These are phyloP conservation scores for Zapornia atra DNA, from an alignment of 2,113 vertebrate genomes.

Conservation along the genomic window DNA sequence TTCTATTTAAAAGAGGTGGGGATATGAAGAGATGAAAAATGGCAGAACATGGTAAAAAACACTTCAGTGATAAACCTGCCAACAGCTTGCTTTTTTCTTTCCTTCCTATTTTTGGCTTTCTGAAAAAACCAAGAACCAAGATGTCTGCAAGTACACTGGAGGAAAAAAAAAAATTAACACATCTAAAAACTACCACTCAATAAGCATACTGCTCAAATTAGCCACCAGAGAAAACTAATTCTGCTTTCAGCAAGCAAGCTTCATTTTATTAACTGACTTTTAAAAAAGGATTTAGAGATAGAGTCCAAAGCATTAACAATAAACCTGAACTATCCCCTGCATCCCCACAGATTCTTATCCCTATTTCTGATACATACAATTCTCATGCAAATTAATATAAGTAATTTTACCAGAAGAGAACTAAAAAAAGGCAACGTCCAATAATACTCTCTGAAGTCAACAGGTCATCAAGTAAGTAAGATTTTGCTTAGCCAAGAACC, in stretches of 20 bases:
- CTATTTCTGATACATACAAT: not conserved
- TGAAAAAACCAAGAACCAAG: conserved; percentile 11
- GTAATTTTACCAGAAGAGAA: no score
- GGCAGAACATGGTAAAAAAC: not conserved
- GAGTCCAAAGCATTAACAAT: not conserved
- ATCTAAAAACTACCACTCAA: conserved; percentile 11
- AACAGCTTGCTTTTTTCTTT: conserved; percentile 36
- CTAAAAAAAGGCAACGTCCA: no score
- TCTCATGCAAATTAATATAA: not conserved
- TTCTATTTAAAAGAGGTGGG: not conserved
- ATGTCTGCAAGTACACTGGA: conserved; percentile 11
- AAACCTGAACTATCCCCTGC: not conserved
- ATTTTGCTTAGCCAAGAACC: not conserved
- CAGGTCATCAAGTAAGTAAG: not conserved
- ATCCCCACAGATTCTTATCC: not conserved
- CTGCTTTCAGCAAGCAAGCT: not conserved
- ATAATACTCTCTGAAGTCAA: no score
- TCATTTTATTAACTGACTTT: not conserved
- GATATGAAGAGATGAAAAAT: not conserved
- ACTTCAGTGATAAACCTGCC: conserved; percentile 29
- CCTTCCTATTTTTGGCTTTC: conserved; percentile 37
- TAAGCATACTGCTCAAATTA: conserved; percentile 13
- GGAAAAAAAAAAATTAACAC: not conserved
- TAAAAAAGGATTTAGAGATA: not conserved
- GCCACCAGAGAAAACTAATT: conserved; percentile 1